Percentiles rank a stretch among this genome's conserved stretches.
Evolutionary conservation across 2,113 vertebrate species (phyloP).

Genomic region (Bubo scandiacus): DNA sequence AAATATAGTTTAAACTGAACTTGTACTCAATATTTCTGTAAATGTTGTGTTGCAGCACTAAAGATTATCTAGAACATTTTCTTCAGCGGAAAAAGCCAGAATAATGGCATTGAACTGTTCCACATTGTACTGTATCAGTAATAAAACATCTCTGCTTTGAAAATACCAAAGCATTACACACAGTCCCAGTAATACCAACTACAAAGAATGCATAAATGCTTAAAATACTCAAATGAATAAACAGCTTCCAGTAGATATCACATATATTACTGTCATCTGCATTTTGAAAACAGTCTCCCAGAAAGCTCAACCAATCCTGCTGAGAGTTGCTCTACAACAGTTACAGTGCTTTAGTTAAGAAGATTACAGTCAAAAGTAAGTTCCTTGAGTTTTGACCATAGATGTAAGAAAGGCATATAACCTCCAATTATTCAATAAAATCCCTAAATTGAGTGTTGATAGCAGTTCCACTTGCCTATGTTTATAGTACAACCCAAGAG

Average conservation of each 20-base stretch:
- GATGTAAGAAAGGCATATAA: not conserved
- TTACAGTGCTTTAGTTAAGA: not conserved
- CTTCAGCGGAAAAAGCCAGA: not conserved
- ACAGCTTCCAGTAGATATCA: not conserved
- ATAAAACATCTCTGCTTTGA: not conserved
- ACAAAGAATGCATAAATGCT: not conserved
- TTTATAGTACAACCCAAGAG: not conserved
- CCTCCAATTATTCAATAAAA: not conserved
- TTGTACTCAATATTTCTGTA: not conserved
- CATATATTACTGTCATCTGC: not conserved
- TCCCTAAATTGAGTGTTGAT: not conserved
- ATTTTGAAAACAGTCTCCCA: not conserved
- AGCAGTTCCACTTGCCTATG: not conserved
- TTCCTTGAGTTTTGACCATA: not conserved
- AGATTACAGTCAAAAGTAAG: not conserved
- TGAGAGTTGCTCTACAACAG: not conserved
- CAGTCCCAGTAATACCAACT: not conserved
- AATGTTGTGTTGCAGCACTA: not conserved
- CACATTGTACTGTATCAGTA: not conserved
- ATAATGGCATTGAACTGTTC: not conserved
- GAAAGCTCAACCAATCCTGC: not conserved
- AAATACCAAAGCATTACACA: not conserved
- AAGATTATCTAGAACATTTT: not conserved
- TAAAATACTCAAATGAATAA: not conserved
- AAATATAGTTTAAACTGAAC: not conserved